phyloP scores from a whole-genome alignment of 2,113 vertebrate genomes.

The Tragelaphus scriptus region DNA sequence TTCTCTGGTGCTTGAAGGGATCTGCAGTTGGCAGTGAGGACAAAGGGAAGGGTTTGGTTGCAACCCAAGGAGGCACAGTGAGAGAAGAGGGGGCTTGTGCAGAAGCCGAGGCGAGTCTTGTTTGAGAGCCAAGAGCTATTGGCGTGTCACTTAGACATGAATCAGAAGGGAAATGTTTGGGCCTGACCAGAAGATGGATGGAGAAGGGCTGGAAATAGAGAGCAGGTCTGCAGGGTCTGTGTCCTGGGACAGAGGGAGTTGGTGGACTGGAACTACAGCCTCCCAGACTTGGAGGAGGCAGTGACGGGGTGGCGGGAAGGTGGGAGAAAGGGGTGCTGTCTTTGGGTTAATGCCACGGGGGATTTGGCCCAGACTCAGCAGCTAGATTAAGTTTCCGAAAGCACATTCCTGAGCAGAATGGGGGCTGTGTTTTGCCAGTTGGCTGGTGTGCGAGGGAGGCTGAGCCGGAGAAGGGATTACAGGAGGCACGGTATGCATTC shows the following conservation, averaged over 20 bases:
- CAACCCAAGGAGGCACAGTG: slow-evolving; percentile 16
- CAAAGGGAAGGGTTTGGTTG: slow-evolving; percentile 47
- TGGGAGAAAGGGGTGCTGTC: slow-evolving; percentile 63
- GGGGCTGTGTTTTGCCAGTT: slow-evolving; percentile 80
- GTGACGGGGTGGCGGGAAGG: slow-evolving; percentile 27
- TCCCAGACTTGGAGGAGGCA: slow-evolving; percentile 38
- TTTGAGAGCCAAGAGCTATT: slow-evolving; percentile 75
- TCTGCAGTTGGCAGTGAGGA: slow-evolving; percentile 49
- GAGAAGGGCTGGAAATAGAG: slow-evolving; percentile 49
- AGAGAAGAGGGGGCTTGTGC: slow-evolving; percentile 60
- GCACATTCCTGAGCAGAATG: slow-evolving; percentile 85
- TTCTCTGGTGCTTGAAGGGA: slow-evolving; percentile 40
- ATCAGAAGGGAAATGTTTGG: slow-evolving; percentile 81
- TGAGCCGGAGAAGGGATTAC: slow-evolving; percentile 75
- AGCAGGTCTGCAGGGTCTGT: not conserved
- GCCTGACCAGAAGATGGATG: slow-evolving; percentile 62
- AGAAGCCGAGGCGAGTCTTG: slow-evolving; percentile 57
- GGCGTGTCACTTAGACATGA: slow-evolving; percentile 77
- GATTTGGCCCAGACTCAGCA: slow-evolving; percentile 78
- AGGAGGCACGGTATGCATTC: slow-evolving; percentile 71
- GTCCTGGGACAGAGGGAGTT: not conserved
- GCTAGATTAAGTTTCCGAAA: slow-evolving; percentile 83
- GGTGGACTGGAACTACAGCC: slow-evolving; percentile 2
- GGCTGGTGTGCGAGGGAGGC: slow-evolving; percentile 69
- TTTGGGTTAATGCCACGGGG: slow-evolving; percentile 74